phyloP scores from a whole-genome alignment of 2,888 invertebrate genomes.

The Heliothis peltigera region DNA sequence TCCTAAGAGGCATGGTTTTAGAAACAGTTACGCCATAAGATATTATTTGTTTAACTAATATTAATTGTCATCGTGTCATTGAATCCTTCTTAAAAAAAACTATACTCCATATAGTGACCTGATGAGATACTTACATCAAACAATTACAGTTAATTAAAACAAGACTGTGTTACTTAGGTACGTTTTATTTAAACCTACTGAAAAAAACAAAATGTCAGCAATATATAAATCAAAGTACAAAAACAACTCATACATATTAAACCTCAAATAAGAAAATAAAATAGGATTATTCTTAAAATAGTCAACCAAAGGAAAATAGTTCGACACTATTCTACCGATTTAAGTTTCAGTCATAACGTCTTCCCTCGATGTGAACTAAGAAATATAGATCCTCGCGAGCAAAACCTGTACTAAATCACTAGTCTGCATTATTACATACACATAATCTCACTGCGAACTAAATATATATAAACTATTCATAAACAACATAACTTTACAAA shows the following conservation, averaged over 20 bases:
- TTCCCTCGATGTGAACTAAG: slow-evolving; percentile 88
- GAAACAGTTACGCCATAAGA: too few relatives aligned
- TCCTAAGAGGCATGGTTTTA: too few relatives aligned
- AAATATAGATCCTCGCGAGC: slow-evolving; percentile 87
- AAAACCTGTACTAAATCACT: slow-evolving; percentile 89
- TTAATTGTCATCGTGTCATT: too few relatives aligned
- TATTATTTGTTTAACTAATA: too few relatives aligned
- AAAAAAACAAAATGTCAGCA: too few relatives aligned
- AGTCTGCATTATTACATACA: slow-evolving; percentile 84
- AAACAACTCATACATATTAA: background rate
- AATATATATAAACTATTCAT: slow-evolving; percentile 57
- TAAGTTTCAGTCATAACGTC: slow-evolving; percentile 88
- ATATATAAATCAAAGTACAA: background rate
- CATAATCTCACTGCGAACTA: slow-evolving; percentile 71
- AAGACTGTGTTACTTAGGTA: too few relatives aligned
- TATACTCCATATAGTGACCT: too few relatives aligned
- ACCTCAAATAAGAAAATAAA: background rate
- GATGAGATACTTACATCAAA: too few relatives aligned
- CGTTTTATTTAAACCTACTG: too few relatives aligned
- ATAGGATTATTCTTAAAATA: slow-evolving; percentile 4
- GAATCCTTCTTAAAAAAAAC: too few relatives aligned
- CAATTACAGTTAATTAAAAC: too few relatives aligned
- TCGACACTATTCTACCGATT: slow-evolving; percentile 79
- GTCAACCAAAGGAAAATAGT: slow-evolving; percentile 35
- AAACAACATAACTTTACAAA: slow-evolving; percentile 43